These are phyloP conservation scores for Clistopyga incitator DNA, from an alignment of 2,888 invertebrate species.

Conservation along the genomic window DNA sequence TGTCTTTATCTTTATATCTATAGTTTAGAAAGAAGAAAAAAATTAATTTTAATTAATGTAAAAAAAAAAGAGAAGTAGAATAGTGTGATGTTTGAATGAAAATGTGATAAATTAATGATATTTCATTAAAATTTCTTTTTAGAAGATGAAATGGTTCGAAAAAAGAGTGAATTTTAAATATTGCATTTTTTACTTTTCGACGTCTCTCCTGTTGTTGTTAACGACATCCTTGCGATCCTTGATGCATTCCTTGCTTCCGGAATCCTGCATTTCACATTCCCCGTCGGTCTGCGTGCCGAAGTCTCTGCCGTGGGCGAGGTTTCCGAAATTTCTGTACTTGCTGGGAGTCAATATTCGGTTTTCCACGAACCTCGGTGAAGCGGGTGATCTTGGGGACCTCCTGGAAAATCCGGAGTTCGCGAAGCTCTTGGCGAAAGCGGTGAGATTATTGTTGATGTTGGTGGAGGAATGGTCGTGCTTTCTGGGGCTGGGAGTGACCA, in stretches of 20 bases:
- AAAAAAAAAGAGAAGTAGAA: no score
- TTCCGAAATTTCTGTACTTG: slow-evolving; percentile 85
- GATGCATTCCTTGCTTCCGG: slow-evolving; percentile 85
- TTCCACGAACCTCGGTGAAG: slow-evolving; percentile 80
- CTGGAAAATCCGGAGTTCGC: slow-evolving; percentile 62
- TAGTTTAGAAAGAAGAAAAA: no score
- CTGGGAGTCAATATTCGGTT: slow-evolving; percentile 87
- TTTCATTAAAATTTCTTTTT: no score
- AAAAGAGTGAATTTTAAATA: not conserved
- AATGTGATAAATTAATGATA: no score
- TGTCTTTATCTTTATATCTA: no score
- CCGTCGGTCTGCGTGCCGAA: slow-evolving; percentile 90
- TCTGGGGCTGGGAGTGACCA: slow-evolving; percentile 76
- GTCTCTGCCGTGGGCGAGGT: slow-evolving; percentile 87
- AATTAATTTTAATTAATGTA: no score
- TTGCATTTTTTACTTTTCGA: slow-evolving; percentile 78
- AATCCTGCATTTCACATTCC: slow-evolving; percentile 86
- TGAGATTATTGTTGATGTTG: slow-evolving; percentile 68
- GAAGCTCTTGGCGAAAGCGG: slow-evolving; percentile 68
- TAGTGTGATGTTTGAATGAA: no score
- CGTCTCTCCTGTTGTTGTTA: slow-evolving; percentile 86
- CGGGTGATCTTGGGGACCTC: slow-evolving; percentile 49
- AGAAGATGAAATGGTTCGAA: no score
- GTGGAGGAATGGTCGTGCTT: slow-evolving; percentile 63
- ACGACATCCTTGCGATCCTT: slow-evolving; percentile 90